phyloP scores from a whole-genome alignment of 2,888 invertebrate genomes.

The Drosophila colorata region DNA sequence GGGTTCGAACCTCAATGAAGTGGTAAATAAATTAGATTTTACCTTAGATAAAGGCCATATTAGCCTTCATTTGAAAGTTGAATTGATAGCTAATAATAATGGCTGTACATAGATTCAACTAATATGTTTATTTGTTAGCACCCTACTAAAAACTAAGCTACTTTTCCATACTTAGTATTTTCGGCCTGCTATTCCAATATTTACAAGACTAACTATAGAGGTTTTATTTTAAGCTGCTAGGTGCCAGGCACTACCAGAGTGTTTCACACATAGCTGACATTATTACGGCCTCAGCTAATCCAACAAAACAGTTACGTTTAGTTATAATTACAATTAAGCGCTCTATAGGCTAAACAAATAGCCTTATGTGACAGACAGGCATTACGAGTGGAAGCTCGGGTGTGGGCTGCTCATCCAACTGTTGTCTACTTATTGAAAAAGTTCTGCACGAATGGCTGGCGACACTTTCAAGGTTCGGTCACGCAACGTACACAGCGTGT shows the following conservation, averaged over 20 bases:
- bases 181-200: too few species aligned
- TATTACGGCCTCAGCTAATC: conserved; percentile 6
- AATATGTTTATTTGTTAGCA: too few species aligned
- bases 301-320: conserved; percentile 16
- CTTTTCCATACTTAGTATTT: too few species aligned
- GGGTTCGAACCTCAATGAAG: background rate
- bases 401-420: conserved; percentile 51
- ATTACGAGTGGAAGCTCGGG: background rate
- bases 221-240: background rate
- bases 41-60: too few species aligned
- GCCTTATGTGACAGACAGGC: background rate
- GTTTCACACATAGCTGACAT: background rate
- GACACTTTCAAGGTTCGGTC: conserved; percentile 67
- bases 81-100: too few species aligned
- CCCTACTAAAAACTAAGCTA: too few species aligned
- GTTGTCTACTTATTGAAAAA: conserved; percentile 54
- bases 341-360: background rate
- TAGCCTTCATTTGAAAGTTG: too few species aligned
- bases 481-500: conserved; percentile 59
- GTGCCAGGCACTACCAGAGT: background rate
- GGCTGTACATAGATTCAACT: too few species aligned
- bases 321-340: conserved; percentile 18
- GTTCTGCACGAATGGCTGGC: conserved; percentile 75
- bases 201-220: too few species aligned
- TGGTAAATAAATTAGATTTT: too few species aligned